These are phyloP conservation scores for Platanista minor DNA, from an alignment of 2,113 vertebrate genomes.

Conservation along the genomic window DNA sequence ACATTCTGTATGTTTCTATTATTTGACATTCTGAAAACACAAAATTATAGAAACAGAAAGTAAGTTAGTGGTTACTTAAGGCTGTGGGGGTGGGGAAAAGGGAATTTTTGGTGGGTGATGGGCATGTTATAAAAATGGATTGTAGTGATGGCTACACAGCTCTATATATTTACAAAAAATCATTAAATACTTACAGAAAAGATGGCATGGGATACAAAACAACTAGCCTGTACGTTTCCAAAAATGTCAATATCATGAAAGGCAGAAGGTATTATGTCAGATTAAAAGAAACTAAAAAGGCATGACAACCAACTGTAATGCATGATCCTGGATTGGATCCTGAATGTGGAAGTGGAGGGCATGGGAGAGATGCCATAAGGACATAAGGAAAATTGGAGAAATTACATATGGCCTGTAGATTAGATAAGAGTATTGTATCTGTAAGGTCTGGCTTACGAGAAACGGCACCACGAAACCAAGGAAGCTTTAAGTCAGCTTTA, in stretches of 20 bases:
- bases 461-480: too few relatives aligned
- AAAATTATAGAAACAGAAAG: background rate
- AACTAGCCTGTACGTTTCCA: background rate
- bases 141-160: background rate
- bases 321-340: background rate
- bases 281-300: background rate
- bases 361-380: background rate
- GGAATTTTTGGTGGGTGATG: background rate
- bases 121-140: background rate
- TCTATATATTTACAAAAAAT: background rate
- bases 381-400: background rate
- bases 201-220: background rate
- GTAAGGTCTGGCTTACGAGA: too few relatives aligned
- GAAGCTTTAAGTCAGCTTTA: too few relatives aligned
- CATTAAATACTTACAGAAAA: background rate
- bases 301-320: background rate
- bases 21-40: background rate
- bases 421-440: background rate
- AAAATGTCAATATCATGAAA: background rate
- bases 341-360: background rate
- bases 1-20: background rate
- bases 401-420: background rate
- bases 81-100: background rate
- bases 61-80: background rate
- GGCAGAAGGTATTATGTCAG: background rate